Conservation (phyloP, 2,113 vertebrate genomes). For the Natator depressus region DNA sequence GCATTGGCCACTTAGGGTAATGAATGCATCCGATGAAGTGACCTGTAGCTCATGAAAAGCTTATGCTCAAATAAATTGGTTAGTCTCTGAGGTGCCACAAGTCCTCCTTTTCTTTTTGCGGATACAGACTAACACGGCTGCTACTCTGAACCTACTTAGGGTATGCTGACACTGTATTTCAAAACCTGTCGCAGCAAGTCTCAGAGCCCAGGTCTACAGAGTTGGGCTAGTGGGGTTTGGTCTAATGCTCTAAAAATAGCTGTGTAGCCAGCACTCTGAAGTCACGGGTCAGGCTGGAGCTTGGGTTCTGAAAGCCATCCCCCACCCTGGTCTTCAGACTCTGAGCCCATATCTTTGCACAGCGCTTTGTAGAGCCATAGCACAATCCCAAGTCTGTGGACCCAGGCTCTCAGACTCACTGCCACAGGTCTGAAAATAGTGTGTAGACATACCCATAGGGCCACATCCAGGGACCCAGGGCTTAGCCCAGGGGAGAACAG, state of each 20-base stretch:
- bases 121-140: too few relatives aligned
- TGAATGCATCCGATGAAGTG: too few relatives aligned
- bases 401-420: background rate
- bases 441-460: background rate
- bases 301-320: background rate
- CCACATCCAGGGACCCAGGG: fast-evolving
- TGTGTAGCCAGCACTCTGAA: background rate
- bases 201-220: background rate
- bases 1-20: background rate
- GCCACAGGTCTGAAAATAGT: background rate
- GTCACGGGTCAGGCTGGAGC: background rate
- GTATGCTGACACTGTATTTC: background rate
- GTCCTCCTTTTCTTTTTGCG: too few relatives aligned
- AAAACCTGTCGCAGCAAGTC: background rate
- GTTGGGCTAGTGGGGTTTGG: too few relatives aligned
- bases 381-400: background rate
- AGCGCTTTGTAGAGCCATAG: background rate
- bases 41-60: too few relatives aligned
- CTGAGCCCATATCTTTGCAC: background rate
- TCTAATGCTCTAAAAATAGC: background rate
- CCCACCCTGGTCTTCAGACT: background rate
- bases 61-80: too few relatives aligned
- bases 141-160: too few relatives aligned
- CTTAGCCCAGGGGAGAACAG: background rate
- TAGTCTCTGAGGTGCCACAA: too few relatives aligned